A percentile compares a stretch with the other conserved stretches of the same genome.
These are phyloP conservation scores for Boleophthalmus pectinirostris DNA, from an alignment of 2,113 vertebrate species.

Conservation along the genomic window DNA sequence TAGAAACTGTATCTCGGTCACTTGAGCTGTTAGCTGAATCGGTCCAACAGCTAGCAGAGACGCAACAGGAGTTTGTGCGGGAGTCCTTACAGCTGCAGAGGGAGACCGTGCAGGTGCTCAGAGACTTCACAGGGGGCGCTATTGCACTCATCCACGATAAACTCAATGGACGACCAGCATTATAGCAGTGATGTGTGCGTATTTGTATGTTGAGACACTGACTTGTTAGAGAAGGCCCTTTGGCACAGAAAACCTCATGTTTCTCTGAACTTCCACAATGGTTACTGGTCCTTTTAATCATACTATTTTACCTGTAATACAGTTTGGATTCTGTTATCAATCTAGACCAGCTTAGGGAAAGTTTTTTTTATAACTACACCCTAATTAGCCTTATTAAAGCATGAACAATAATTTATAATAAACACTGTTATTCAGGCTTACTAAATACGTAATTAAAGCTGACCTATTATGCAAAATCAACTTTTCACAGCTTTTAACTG, in stretches of 20 bases:
- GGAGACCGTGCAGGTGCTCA: slow-evolving; percentile 77
- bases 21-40: slow-evolving; percentile 80
- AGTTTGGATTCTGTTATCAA: slow-evolving; percentile 35
- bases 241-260: slow-evolving; percentile 32
- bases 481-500: too few species aligned
- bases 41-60: slow-evolving; percentile 79
- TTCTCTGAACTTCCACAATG: slow-evolving; percentile 37
- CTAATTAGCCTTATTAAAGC: too few species aligned
- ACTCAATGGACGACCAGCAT: slow-evolving; percentile 77
- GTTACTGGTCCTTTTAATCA: slow-evolving; percentile 47
- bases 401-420: too few species aligned
- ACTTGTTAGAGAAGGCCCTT: slow-evolving; percentile 36
- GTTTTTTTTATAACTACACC: neutral
- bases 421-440: too few species aligned
- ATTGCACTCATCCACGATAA: slow-evolving; percentile 79
- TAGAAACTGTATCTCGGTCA: slow-evolving; percentile 77
- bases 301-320: slow-evolving; percentile 43
- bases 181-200: slow-evolving; percentile 44
- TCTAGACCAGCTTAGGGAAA: slow-evolving; percentile 14
- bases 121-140: slow-evolving; percentile 77
- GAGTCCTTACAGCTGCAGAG: slow-evolving; percentile 79
- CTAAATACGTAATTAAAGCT: too few species aligned
- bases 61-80: slow-evolving; percentile 79
- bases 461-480: too few species aligned
- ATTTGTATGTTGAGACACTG: slow-evolving; percentile 21